Percentiles rank a stretch among this genome's conserved stretches.
Conservation (phyloP, 2,888 invertebrate species). For the Neelides folsomi region DNA sequence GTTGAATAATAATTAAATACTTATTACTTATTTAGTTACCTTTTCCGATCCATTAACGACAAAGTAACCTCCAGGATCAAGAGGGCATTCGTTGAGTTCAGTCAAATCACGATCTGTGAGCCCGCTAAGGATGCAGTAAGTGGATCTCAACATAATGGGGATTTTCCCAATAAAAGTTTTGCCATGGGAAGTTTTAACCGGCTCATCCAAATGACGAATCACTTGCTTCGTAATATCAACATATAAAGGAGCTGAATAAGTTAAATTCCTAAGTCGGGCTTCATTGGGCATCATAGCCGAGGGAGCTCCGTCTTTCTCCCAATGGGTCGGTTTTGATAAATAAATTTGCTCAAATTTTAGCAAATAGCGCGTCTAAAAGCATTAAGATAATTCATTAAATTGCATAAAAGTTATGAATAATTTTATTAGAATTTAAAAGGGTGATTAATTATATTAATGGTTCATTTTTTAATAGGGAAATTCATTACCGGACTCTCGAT, state of each 20-base stretch:
- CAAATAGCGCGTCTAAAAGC: conserved; percentile 60
- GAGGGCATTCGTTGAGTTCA: conserved; percentile 96
- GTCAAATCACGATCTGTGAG: conserved; percentile 97
- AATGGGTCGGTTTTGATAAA: conserved; percentile 97
- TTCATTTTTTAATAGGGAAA: no score
- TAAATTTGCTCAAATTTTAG: conserved; percentile 99
- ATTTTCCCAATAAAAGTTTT: conserved; percentile 75
- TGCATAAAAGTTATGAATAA: background rate
- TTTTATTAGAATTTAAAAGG: background rate
- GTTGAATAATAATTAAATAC: no score
- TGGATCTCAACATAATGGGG: conserved; percentile 97
- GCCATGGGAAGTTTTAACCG: conserved; percentile 58
- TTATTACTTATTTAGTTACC: conserved; percentile 37
- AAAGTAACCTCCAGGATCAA: conserved; percentile 99
- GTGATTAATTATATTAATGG: no score
- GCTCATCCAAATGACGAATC: conserved; percentile 82
- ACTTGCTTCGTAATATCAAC: conserved; percentile 98
- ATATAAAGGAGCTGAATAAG: conserved; percentile 96
- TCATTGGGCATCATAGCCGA: conserved; percentile 99
- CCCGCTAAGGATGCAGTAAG: conserved; percentile 87
- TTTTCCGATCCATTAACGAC: conserved; percentile 99
- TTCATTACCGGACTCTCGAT: conserved; percentile 64
- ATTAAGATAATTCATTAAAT: background rate
- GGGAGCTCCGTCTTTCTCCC: conserved; percentile 99
- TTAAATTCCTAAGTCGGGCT: conserved; percentile 88